Conservation (phyloP, 2,888 invertebrate genomes). For the Glaucopsyche alexis region DNA sequence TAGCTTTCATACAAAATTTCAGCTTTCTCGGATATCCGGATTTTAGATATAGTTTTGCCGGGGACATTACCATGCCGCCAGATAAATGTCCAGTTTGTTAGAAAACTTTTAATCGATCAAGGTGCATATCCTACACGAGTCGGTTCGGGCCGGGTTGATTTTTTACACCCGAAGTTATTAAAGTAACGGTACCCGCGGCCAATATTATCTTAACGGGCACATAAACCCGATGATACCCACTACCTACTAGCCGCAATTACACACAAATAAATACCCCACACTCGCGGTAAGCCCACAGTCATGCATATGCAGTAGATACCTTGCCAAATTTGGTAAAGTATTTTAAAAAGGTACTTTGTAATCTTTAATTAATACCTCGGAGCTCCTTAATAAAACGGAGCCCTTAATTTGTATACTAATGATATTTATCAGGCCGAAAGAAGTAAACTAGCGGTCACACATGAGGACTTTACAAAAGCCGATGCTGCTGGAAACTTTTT, state of each 20-base stretch:
- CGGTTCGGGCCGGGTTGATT: too few species aligned
- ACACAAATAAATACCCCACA: background rate
- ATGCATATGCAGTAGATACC: slow-evolving; percentile 29
- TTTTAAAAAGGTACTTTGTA: slow-evolving; percentile 30
- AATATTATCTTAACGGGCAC: background rate
- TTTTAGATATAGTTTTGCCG: too few species aligned
- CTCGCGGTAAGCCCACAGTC: slow-evolving; percentile 1
- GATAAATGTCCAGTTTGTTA: too few species aligned
- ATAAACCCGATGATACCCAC: background rate
- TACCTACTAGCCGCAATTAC: too few species aligned
- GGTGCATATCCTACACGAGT: too few species aligned
- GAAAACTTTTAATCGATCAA: too few species aligned
- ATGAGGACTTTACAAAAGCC: background rate
- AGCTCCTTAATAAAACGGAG: slow-evolving; percentile 24
- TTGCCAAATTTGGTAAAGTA: slow-evolving; percentile 19
- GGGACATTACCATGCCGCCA: too few species aligned
- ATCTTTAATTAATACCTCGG: slow-evolving; percentile 31
- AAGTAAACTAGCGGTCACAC: slow-evolving; percentile 19
- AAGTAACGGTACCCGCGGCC: background rate
- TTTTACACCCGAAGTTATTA: too few species aligned
- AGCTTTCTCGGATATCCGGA: too few species aligned
- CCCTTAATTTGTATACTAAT: slow-evolving; percentile 4
- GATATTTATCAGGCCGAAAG: background rate
- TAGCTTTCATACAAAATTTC: too few species aligned
- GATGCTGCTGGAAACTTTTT: slow-evolving; percentile 8